Evolutionary conservation across 2,888 invertebrate genomes (phyloP).

Genomic region (Nomada flava): DNA sequence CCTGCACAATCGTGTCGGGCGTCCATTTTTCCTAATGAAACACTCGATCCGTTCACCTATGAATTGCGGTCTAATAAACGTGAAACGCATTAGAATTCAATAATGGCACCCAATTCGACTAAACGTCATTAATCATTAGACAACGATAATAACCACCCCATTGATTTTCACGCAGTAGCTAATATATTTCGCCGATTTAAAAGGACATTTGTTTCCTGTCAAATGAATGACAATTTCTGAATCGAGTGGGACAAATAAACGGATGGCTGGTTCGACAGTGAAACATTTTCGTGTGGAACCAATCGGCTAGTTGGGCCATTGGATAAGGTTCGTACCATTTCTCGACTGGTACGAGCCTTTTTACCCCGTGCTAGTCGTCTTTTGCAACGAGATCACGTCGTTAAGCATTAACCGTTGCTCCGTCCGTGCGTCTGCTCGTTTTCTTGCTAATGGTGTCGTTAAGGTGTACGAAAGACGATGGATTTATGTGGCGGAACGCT

Average conservation of each 20-base stretch:
- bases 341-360: constrained; percentile 69
- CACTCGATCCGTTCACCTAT: neutral
- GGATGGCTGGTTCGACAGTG: constrained; percentile 22
- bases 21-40: constrained; percentile 1
- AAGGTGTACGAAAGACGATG: constrained; percentile 43
- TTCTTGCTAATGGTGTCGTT: constrained; percentile 57
- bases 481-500: constrained; percentile 34
- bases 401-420: constrained; percentile 57
- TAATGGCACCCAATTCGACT: neutral
- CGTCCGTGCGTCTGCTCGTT: constrained; percentile 58
- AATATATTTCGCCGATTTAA: neutral
- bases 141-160: neutral
- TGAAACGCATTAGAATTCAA: neutral
- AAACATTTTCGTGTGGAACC: constrained; percentile 66
- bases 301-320: constrained; percentile 32
- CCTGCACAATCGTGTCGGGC: neutral
- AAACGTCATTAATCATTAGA: neutral
- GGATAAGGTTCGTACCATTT: constrained; percentile 65
- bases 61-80: constrained; percentile 25
- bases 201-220: neutral
- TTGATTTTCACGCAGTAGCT: neutral
- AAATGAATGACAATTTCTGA: neutral
- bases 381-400: constrained; percentile 60
- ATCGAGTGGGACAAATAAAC: neutral
- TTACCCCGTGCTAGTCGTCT: constrained; percentile 48